Evolutionary conservation across 1,140 invertebrate species (phyloP), one percentile per base, ranked within the genome.

Genomic region (Papilio glaucus): DNA sequence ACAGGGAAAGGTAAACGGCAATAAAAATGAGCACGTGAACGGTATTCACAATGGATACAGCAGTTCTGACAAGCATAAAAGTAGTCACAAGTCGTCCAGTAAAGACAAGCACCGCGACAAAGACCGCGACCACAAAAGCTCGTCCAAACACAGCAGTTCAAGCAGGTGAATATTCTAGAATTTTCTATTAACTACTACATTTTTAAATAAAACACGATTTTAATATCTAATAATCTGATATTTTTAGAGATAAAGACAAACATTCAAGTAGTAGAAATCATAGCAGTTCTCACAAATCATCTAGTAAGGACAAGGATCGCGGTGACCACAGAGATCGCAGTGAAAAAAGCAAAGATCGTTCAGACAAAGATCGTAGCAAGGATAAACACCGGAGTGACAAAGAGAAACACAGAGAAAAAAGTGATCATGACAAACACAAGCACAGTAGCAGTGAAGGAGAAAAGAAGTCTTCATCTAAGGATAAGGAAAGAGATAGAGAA

Each of bases 11-110:
- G 87, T 93, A 86, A 92, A 91, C 81, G 93, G 93, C 75, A 91
- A 90, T 85, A 90, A 89, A 88, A 87, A 76, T 85, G 89, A 94
- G 84, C 94, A 95, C 89, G 91, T 96, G 91, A 96, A 96, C 91
- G 96, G 96, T 37, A 93, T 96, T 83, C 95, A 95, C 71, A 96
- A 96, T 88, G 95, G 96, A 69, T 96, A 94, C 80, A 95, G 84
- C 76, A 93, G 86, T 72, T 92, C 92, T 13, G 94, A 95, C 13
- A 95, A 95, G 78, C 95, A 95, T 77, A 95, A 95, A 78, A 92
- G 89, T 65, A 93, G 94, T 74, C 95, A 96, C 85, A 96, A 96
- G 88, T 96, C 95, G 7, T 95, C 96, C 24, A 95, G 95, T 83
- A 96, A 95, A 78, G 95, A 96, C 76, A 96, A 95, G 85, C 95